A percentile compares a stretch with the other conserved stretches of the same genome.
These are phyloP conservation scores for Protomyctophum bolini DNA, from an alignment of 2,113 vertebrate species.

Conservation along the genomic window DNA sequence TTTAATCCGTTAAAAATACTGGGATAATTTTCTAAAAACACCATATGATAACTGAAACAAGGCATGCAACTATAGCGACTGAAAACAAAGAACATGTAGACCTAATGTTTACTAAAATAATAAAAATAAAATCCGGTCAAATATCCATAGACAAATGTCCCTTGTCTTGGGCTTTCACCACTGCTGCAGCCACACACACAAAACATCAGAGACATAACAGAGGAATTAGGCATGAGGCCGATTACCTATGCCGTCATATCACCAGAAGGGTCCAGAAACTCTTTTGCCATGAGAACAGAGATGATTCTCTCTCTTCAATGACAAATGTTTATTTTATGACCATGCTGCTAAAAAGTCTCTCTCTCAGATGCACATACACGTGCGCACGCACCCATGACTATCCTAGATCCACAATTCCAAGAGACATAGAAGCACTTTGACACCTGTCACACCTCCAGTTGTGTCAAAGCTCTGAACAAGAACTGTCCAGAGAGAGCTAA, in stretches of 20 bases:
- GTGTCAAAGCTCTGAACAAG: conserved; percentile 49
- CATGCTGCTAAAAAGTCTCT: conserved; percentile 31
- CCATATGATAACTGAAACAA: no score
- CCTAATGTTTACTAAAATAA: no score
- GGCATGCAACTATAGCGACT: no score
- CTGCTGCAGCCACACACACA: no score
- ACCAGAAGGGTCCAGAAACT: neutral
- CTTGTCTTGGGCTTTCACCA: no score
- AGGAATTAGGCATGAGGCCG: neutral
- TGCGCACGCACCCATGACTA: conserved; percentile 23
- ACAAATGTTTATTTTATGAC: conserved; percentile 54
- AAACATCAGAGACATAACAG: no score
- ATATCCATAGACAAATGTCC: no score
- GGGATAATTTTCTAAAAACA: no score
- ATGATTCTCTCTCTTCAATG: conserved; percentile 39
- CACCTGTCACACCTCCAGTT: conserved; percentile 66
- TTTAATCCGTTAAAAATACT: no score
- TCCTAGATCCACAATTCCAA: conserved; percentile 49
- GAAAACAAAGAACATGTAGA: no score
- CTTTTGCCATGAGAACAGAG: conserved; percentile 33
- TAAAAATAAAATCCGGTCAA: no score
- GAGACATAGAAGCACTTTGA: conserved; percentile 68
- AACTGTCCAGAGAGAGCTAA: conserved; percentile 47
- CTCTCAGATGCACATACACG: conserved; percentile 11
- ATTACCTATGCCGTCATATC: conserved; percentile 7